phyloP scores from a whole-genome alignment of 2,797 vertebrate genomes.

The Argyrosomus regius region DNA sequence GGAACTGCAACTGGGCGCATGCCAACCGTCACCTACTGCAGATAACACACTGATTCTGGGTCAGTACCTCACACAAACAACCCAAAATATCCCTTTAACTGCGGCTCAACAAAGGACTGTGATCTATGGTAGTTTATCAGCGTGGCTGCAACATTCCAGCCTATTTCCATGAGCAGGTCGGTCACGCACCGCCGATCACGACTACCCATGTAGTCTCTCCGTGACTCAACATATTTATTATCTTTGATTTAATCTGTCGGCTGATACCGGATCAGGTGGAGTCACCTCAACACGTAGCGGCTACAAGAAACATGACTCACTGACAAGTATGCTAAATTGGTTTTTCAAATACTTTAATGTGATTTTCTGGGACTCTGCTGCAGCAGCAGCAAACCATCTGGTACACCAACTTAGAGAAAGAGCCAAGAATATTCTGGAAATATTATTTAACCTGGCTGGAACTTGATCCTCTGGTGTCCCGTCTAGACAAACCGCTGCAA shows the following conservation, averaged over 20 bases:
- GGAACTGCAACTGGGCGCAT: too few species aligned
- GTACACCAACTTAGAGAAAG: conserved; percentile 6
- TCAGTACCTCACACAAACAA: too few species aligned
- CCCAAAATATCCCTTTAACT: too few species aligned
- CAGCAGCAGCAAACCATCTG: conserved; percentile 39
- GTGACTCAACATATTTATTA: conserved; percentile 32
- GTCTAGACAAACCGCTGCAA: conserved; percentile 59
- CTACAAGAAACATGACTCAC: conserved; percentile 15
- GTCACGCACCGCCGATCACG: not conserved
- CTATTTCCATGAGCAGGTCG: conserved; percentile 39
- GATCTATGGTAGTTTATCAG: conserved; percentile 20
- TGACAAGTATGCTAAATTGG: not conserved
- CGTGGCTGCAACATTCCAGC: conserved; percentile 22
- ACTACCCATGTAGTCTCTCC: not conserved
- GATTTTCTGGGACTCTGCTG: conserved; percentile 7
- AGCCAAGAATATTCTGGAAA: conserved; percentile 49
- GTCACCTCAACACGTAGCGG: not conserved
- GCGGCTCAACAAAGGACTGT: conserved; percentile 3
- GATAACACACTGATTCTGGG: too few species aligned
- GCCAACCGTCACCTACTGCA: too few species aligned
- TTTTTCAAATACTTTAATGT: not conserved
- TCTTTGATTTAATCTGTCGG: conserved; percentile 10
- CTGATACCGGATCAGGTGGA: conserved; percentile 22
- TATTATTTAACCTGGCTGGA: conserved; percentile 46
- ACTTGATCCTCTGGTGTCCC: conserved; percentile 41